phyloP scores from a whole-genome alignment of 2,797 vertebrate genomes.

The Protonibea diacanthus region DNA sequence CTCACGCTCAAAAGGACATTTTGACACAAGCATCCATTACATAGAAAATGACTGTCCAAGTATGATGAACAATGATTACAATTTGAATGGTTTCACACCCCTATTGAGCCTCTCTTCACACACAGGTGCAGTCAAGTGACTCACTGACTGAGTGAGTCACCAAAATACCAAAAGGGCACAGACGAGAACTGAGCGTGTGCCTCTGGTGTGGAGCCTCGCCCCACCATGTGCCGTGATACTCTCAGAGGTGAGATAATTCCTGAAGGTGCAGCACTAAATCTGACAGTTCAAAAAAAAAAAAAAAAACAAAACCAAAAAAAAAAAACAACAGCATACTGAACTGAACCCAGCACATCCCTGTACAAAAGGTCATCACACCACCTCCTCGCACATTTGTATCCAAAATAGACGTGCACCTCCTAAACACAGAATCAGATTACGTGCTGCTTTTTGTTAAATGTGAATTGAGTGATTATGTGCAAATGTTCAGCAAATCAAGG shows the following conservation, averaged over 20 bases:
- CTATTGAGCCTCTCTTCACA: conserved; percentile 22
- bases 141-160: conserved; percentile 36
- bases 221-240: conserved; percentile 19
- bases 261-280: conserved; percentile 34
- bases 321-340: neutral
- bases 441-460: neutral
- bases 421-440: neutral
- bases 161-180: conserved; percentile 47
- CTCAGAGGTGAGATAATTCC: conserved; percentile 47
- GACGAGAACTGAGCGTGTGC: conserved; percentile 37
- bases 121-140: conserved; percentile 49
- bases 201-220: conserved; percentile 24
- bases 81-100: conserved; percentile 35
- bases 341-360: neutral
- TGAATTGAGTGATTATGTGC: neutral
- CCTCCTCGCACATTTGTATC: conserved; percentile 8
- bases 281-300: conserved; percentile 22
- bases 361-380: conserved; percentile 15
- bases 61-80: conserved; percentile 9
- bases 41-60: neutral
- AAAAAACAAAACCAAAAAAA: neutral
- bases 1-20: neutral
- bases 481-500: conserved; percentile 10
- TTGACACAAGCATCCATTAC: conserved; percentile 2
- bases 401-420: conserved; percentile 1